Conservation (phyloP, 2,888 invertebrate genomes). For the Odontomyia ornata region DNA sequence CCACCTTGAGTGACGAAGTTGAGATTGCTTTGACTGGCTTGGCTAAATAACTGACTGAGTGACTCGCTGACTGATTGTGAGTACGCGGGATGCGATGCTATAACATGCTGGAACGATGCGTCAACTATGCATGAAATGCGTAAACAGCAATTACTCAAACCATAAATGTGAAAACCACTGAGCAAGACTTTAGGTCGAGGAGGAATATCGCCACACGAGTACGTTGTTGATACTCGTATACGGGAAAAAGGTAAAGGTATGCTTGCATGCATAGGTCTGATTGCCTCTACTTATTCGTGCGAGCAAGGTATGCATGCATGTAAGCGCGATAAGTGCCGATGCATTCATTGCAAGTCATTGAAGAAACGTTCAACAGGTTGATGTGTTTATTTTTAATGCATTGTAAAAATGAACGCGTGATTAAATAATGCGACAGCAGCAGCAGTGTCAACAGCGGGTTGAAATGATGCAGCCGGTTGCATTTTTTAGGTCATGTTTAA, state of each 20-base stretch:
- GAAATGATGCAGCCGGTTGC: background rate
- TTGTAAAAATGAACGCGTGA: constrained; percentile 28
- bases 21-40: background rate
- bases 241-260: background rate
- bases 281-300: too few relatives aligned
- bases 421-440: constrained; percentile 5
- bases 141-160: constrained; percentile 30
- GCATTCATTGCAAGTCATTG: constrained; percentile 10
- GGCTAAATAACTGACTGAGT: background rate
- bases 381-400: constrained; percentile 27
- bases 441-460: background rate
- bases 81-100: background rate
- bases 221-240: background rate
- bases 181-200: background rate
- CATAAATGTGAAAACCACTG: constrained; percentile 29
- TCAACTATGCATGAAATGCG: constrained; percentile 40
- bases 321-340: background rate
- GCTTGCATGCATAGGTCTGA: background rate
- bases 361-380: constrained; percentile 17
- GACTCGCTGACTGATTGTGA: background rate
- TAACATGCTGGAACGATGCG: constrained; percentile 17
- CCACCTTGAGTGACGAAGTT: background rate
- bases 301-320: too few relatives aligned
- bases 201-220: background rate
- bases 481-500: constrained; percentile 36